Evolutionary conservation across 2,113 vertebrate species (phyloP).

Genomic region (Cichladusa arquata): DNA sequence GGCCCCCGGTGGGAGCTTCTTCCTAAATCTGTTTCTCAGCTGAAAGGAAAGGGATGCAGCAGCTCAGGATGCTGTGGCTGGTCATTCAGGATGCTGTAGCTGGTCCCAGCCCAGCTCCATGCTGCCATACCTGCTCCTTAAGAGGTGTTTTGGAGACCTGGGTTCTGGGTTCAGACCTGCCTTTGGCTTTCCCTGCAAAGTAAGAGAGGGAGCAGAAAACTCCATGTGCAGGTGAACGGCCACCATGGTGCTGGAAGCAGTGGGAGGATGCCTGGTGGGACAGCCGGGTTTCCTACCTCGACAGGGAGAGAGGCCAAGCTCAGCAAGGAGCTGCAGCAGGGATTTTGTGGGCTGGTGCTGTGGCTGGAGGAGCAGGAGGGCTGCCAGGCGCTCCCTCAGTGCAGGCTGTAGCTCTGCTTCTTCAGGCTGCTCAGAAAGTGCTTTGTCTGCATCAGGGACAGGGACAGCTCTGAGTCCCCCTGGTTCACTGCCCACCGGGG

Average conservation of each 20-base stretch:
- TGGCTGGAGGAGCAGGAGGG: slow-evolving; percentile 70
- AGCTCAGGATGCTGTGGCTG: no score
- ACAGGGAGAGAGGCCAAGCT: slow-evolving; percentile 22
- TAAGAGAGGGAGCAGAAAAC: neutral
- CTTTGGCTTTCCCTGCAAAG: slow-evolving; percentile 25
- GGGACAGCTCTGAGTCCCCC: neutral
- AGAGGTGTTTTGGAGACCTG: slow-evolving; percentile 37
- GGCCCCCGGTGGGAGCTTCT: slow-evolving; percentile 63
- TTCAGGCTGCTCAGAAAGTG: neutral
- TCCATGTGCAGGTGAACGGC: accelerated
- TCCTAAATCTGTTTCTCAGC: slow-evolving; percentile 70
- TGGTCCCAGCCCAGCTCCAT: neutral
- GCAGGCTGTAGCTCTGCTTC: slow-evolving; percentile 48
- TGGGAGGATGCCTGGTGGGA: accelerated
- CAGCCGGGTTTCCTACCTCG: slow-evolving; percentile 11
- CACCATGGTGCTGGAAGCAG: neutral
- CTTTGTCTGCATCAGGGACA: slow-evolving; percentile 60
- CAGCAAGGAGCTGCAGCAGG: neutral
- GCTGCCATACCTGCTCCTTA: slow-evolving; percentile 53
- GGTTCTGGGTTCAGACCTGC: neutral
- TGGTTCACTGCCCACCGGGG: accelerated
- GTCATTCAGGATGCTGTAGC: neutral
- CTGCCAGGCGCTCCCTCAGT: slow-evolving; percentile 57
- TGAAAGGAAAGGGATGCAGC: slow-evolving; percentile 15
- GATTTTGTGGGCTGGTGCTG: slow-evolving; percentile 59